Evolutionary conservation across 1,140 invertebrate species (phyloP).

Genomic region (Batillaria attramentaria): DNA sequence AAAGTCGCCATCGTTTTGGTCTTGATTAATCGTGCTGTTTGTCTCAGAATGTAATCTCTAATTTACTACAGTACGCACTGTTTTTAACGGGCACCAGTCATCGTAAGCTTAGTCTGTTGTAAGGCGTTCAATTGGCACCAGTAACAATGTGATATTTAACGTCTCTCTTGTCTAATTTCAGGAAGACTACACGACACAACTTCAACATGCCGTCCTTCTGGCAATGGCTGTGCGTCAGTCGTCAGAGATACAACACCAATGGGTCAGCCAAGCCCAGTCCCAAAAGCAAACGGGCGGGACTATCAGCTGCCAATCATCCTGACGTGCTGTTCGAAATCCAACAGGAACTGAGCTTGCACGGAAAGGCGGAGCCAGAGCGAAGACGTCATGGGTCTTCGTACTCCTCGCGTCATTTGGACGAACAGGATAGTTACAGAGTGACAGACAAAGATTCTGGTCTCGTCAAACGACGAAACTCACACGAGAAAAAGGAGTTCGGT

Average conservation of each 20-base stretch:
- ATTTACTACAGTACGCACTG: too few species aligned
- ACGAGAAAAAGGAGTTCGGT: not conserved
- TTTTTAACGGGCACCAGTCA: too few species aligned
- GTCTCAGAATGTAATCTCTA: too few species aligned
- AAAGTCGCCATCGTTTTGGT: too few species aligned
- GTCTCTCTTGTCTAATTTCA: too few species aligned
- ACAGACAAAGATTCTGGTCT: not conserved
- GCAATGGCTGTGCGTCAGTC: slow-evolving; percentile 25
- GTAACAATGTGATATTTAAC: too few species aligned
- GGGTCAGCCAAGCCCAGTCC: not conserved
- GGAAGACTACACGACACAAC: too few species aligned
- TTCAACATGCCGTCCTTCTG: slow-evolving; percentile 23
- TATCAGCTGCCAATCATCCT: not conserved
- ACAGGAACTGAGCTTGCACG: not conserved
- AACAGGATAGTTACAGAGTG: not conserved
- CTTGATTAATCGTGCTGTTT: too few species aligned
- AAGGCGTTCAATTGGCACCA: too few species aligned
- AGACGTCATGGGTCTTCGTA: not conserved
- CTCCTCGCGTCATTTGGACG: not conserved
- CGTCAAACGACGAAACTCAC: not conserved
- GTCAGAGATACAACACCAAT: slow-evolving; percentile 17
- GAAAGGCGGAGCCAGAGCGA: not conserved
- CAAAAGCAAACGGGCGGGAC: not conserved
- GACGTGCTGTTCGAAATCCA: not conserved
- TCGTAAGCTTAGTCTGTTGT: too few species aligned